Conservation (phyloP, 1,140 invertebrate species). For the Halyomorpha halys region DNA sequence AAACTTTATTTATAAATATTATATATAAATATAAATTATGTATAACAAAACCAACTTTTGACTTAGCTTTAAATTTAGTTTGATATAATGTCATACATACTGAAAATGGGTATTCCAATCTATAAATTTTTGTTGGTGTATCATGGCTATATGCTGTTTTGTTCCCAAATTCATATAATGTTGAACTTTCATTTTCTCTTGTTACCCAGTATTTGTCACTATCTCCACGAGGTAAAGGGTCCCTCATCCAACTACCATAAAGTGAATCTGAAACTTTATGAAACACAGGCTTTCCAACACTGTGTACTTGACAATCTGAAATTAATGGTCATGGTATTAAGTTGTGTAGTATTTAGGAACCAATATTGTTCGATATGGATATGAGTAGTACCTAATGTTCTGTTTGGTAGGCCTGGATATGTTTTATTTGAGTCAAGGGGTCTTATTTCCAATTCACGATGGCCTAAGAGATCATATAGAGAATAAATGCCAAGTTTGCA, state of each 20-base stretch:
- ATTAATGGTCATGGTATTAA: slow-evolving; percentile 25
- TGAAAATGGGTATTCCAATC: slow-evolving; percentile 35
- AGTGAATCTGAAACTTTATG: slow-evolving; percentile 59
- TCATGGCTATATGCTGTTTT: slow-evolving; percentile 55
- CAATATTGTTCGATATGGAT: slow-evolving; percentile 14
- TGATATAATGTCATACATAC: slow-evolving; percentile 25
- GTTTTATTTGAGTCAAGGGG: slow-evolving; percentile 43
- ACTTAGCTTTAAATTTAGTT: too few species aligned
- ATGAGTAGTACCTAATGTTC: slow-evolving; percentile 41
- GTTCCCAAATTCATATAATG: slow-evolving; percentile 65
- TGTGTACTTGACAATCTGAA: slow-evolving; percentile 75
- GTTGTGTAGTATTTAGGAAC: too few species aligned
- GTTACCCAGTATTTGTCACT: slow-evolving; percentile 76
- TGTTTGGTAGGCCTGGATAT: slow-evolving; percentile 45
- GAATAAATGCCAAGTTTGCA: slow-evolving; percentile 49
- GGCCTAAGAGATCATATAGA: slow-evolving; percentile 41
- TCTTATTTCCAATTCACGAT: slow-evolving; percentile 43
- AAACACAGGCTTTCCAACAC: slow-evolving; percentile 85
- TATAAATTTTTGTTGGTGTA: slow-evolving; percentile 36
- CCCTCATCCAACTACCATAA: slow-evolving; percentile 77
- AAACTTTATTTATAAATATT: too few species aligned
- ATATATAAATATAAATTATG: too few species aligned
- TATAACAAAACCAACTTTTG: too few species aligned
- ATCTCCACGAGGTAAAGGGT: slow-evolving; percentile 53
- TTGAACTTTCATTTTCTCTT: slow-evolving; percentile 51